Base-by-base conservation (phyloP, 1,140 invertebrate species). In the Temnothorax longispinosus region DNA sequence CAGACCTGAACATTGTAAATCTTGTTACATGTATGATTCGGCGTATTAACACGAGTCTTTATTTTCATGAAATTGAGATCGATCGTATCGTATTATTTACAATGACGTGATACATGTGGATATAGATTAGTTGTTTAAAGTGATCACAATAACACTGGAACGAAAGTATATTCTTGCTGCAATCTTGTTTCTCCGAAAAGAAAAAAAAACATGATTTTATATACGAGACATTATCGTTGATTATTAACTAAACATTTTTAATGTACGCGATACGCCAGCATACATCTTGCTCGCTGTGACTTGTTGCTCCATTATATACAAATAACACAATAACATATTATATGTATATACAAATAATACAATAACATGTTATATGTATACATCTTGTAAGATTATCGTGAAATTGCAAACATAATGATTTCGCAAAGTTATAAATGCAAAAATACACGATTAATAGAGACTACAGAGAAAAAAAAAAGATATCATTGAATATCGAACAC, bases 251-350 rank as follows among this genome's bases (percentile, higher is more conserved):
- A 76, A 50, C 8, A 21, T 72, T 76, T 60, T 32, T 86, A 80
- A 85, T 88, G 15, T 71, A 58, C n/a, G 44, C 18, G 52, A 87
- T 81, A 32, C 62, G 52, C 65, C 88, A 88, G 65, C 78, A 78
- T 80, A 56, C 74, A 89, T 75, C 80, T 80, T 88, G 75, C 58
- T 69, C 56, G 3, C 11, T 15, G 15, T 6, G 35, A 60, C 2
- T 21, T 15, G 13, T 56, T 81, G 56, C 38, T 69, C 2, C 78
- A 87, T 87, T 88, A 91, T 85, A 91, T 92, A 91, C 85, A 91
- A 88, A 89, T 64, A 52, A 82, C 85, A 58, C 74, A 87, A 56
- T 77, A 92, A 90, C 15, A 74, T 44, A 76, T 84, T 69, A 89
- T 90, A 89, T 89, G 52, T 62, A 85, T 71, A 85, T 89, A 88